Percentiles rank a stretch among this genome's conserved stretches.
phyloP scores from a whole-genome alignment of 2,888 invertebrate genomes.

The Lithophane leautieri region DNA sequence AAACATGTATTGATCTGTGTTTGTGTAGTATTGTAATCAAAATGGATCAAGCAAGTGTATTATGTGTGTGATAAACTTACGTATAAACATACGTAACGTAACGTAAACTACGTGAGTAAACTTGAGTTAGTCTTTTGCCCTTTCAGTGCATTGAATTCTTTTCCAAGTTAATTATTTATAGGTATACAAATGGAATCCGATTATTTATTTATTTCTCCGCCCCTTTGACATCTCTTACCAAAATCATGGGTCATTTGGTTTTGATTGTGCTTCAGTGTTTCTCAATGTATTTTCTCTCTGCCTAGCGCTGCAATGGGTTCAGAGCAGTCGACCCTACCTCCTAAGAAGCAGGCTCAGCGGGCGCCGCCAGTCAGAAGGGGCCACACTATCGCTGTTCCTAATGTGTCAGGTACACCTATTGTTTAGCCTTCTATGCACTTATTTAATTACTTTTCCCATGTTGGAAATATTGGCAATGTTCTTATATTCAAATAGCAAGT shows the following conservation, averaged over 20 bases:
- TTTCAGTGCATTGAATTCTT: background rate
- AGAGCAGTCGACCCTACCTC: conserved; percentile 90
- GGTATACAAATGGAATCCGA: background rate
- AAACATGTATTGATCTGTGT: background rate
- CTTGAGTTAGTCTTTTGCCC: too few species aligned
- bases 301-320: conserved; percentile 88
- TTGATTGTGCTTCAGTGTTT: background rate
- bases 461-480: background rate
- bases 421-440: background rate
- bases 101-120: conserved; percentile 10
- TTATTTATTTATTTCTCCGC: background rate
- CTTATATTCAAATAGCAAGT: too few species aligned
- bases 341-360: conserved; percentile 79
- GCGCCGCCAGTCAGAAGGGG: conserved; percentile 85
- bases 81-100: background rate
- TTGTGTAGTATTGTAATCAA: background rate
- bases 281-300: background rate
- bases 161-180: background rate
- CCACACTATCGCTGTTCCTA: conserved; percentile 86
- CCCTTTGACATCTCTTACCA: background rate
- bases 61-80: background rate
- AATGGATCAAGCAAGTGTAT: background rate
- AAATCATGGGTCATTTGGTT: background rate
- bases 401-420: conserved; percentile 73
- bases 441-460: background rate